phyloP scores from a whole-genome alignment of 2,797 vertebrate species.

The Bradypodion ventrale region DNA sequence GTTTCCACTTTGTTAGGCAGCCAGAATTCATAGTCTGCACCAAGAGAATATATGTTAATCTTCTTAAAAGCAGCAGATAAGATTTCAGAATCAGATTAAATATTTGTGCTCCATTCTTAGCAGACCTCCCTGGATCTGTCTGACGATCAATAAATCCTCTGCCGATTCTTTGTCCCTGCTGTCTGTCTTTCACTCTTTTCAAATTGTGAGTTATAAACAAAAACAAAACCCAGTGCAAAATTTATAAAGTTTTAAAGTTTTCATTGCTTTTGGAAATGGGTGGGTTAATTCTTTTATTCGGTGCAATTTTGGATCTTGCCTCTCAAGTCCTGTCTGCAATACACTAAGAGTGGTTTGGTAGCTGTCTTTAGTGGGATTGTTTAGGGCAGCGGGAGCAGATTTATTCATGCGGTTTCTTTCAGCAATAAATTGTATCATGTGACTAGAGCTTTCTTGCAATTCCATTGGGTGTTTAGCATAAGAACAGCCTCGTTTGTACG shows the following conservation, averaged over 20 bases:
- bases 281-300: conserved; percentile 32
- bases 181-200: conserved; percentile 31
- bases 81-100: conserved; percentile 67
- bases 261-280: conserved; percentile 13
- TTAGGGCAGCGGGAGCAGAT: not conserved
- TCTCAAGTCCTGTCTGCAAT: not conserved
- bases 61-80: conserved; percentile 59
- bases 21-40: conserved; percentile 52
- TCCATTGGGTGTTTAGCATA: not conserved
- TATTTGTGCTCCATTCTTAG: conserved; percentile 50
- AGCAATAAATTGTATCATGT: not conserved
- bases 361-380: not conserved
- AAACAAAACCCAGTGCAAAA: not conserved
- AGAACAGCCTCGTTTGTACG: not conserved
- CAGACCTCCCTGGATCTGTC: conserved; percentile 39
- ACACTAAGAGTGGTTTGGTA: not conserved
- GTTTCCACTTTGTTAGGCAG: conserved; percentile 40
- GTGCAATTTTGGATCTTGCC: not conserved
- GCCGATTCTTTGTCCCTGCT: not conserved
- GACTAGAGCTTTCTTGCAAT: conserved; percentile 27
- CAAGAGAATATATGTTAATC: conserved; percentile 57
- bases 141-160: conserved; percentile 57
- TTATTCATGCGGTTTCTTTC: conserved; percentile 8
- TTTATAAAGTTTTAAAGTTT: conserved; percentile 23
- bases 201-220: not conserved